A percentile compares a stretch with the other conserved stretches of the same genome.
phyloP scores from a whole-genome alignment of 64 coral and sea anemone species.

The Anthopleura sola region DNA sequence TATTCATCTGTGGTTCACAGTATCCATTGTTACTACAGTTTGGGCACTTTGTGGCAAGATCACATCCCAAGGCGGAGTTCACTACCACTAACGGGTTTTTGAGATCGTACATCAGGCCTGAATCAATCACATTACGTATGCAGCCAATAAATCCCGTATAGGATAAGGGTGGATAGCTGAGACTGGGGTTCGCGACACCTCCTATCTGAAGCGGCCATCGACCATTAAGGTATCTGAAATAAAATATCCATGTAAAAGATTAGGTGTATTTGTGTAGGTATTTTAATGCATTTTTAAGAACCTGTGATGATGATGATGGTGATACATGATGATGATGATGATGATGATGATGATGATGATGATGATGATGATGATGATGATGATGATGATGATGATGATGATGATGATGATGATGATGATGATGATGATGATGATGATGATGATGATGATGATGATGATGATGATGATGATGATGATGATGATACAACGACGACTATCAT shows the following conservation, averaged over 20 bases:
- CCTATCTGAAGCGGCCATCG: conserved; percentile 78
- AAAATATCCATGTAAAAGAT: background rate
- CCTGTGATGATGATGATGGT: too few species aligned
- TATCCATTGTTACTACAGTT: conserved; percentile 67
- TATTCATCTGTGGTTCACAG: conserved; percentile 60
- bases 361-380: too few species aligned
- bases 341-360: too few species aligned
- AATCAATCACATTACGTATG: conserved; percentile 76
- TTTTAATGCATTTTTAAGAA: too few species aligned
- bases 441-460: too few species aligned
- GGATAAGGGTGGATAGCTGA: conserved; percentile 48
- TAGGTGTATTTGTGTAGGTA: too few species aligned
- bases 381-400: too few species aligned
- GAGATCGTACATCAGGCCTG: conserved; percentile 75
- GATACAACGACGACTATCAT: too few species aligned
- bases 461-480: too few species aligned
- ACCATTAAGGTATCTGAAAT: conserved; percentile 78
- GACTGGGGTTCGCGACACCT: conserved; percentile 56
- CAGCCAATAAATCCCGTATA: conserved; percentile 76
- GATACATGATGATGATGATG: too few species aligned
- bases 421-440: too few species aligned
- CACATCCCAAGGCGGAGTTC: conserved; percentile 58
- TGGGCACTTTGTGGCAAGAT: conserved; percentile 27
- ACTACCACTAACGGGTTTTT: conserved; percentile 51
- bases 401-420: too few species aligned